These are phyloP conservation scores for Spisula solida DNA, from an alignment of 2,888 invertebrate species.

Conservation along the genomic window DNA sequence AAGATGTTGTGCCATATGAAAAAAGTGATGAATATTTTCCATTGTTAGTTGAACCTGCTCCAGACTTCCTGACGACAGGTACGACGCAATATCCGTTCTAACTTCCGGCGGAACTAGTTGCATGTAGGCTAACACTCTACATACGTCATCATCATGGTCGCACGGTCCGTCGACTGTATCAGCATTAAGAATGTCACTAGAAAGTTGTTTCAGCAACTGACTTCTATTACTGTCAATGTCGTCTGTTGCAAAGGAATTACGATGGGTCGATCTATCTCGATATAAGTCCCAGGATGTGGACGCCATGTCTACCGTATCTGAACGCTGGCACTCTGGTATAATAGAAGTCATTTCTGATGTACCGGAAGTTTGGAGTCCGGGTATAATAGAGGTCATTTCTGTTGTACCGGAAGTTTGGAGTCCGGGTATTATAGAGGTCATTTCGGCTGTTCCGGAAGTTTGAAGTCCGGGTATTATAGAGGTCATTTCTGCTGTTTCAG, in stretches of 20 bases:
- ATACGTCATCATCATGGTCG: neutral
- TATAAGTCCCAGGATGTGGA: neutral
- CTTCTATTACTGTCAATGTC: neutral
- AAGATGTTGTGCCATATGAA: conserved; percentile 59
- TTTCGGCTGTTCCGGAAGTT: neutral
- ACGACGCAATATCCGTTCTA: conserved; percentile 52
- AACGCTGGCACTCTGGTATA: neutral
- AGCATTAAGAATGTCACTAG: conserved; percentile 26
- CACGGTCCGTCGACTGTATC: neutral
- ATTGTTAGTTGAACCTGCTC: conserved; percentile 44
- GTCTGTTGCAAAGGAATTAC: neutral
- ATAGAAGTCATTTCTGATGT: neutral
- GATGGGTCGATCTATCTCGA: neutral
- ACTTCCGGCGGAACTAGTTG: conserved; percentile 48
- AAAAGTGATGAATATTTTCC: conserved; percentile 61
- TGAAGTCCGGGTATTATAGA: neutral
- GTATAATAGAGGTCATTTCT: conserved; percentile 33
- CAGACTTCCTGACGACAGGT: conserved; percentile 62
- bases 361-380: neutral
- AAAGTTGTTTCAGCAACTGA: conserved; percentile 35
- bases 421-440: neutral
- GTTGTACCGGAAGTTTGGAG: conserved; percentile 47
- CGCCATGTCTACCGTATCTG: neutral
- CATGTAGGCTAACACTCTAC: conserved; percentile 53
- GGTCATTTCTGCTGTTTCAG: conserved; percentile 57